phyloP scores from a whole-genome alignment of 1,140 invertebrate genomes.

The Homalodisca vitripennis region DNA sequence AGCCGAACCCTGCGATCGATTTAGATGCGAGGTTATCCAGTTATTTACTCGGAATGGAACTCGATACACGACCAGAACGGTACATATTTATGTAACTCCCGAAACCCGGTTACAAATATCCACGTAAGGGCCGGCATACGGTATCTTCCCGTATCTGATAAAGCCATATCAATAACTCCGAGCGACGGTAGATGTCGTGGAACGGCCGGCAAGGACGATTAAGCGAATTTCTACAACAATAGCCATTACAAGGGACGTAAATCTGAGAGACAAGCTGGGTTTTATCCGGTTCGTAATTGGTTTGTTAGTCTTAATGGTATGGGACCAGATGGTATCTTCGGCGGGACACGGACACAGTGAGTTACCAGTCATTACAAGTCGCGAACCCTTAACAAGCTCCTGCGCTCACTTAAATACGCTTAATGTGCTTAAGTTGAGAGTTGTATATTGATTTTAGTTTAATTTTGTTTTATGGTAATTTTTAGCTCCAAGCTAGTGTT shows the following conservation, averaged over 20 bases:
- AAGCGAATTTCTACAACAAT: slow-evolving; percentile 26
- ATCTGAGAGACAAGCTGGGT: slow-evolving; percentile 8
- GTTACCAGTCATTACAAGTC: slow-evolving; percentile 11
- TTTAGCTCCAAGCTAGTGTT: too few species aligned
- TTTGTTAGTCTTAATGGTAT: slow-evolving; percentile 26
- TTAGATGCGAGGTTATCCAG: too few species aligned
- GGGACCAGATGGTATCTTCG: slow-evolving; percentile 4
- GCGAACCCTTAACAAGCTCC: too few species aligned
- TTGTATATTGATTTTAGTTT: too few species aligned
- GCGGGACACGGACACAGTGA: too few species aligned
- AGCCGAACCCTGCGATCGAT: too few species aligned
- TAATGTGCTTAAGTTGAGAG: too few species aligned
- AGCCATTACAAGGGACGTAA: slow-evolving; percentile 13
- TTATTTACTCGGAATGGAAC: background rate
- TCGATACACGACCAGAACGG: background rate
- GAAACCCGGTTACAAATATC: slow-evolving; percentile 10
- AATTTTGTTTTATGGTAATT: too few species aligned
- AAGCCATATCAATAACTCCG: slow-evolving; percentile 23
- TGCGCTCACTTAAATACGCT: too few species aligned
- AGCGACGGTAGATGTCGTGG: too few species aligned
- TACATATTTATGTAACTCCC: slow-evolving; percentile 6
- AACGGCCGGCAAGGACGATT: slow-evolving; percentile 8
- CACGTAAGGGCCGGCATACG: background rate
- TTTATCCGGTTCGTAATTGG: slow-evolving; percentile 11
- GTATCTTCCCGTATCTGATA: slow-evolving; percentile 14